Evolutionary conservation across 2,888 invertebrate species (phyloP).

Genomic region (Boloria euphrosyne): DNA sequence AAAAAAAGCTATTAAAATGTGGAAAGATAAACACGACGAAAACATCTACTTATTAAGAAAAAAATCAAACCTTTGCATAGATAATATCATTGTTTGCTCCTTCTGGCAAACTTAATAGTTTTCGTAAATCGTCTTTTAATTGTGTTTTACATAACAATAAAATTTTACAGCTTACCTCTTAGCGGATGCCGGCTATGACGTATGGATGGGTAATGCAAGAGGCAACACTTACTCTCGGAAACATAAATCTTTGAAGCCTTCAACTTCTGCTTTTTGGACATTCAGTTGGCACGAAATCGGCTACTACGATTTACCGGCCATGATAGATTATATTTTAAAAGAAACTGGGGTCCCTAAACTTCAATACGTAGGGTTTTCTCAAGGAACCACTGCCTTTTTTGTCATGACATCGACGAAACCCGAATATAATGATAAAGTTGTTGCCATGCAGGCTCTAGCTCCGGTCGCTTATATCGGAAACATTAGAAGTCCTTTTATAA

Average conservation of each 20-base stretch:
- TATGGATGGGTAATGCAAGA: conserved; percentile 93
- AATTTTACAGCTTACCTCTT: conserved; percentile 84
- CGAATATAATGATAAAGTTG: conserved; percentile 83
- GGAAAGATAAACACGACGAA: too few species aligned
- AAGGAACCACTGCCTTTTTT: conserved; percentile 85
- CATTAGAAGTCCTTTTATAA: conserved; percentile 74
- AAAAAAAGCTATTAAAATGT: too few species aligned
- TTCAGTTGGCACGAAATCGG: conserved; percentile 91
- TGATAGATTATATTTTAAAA: conserved; percentile 85
- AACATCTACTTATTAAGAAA: too few species aligned
- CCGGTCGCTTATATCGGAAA: conserved; percentile 82
- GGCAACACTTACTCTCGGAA: conserved; percentile 89
- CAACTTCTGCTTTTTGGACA: conserved; percentile 68
- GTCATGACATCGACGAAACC: conserved; percentile 81
- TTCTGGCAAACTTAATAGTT: background rate
- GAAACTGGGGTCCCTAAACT: conserved; percentile 81
- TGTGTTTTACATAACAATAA: background rate
- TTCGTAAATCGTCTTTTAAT: background rate
- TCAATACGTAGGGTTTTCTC: conserved; percentile 88
- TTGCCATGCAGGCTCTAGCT: conserved; percentile 82
- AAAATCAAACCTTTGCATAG: too few species aligned
- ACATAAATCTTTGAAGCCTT: conserved; percentile 75
- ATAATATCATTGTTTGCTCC: too few species aligned
- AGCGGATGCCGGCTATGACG: conserved; percentile 87
- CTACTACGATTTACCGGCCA: conserved; percentile 87